A percentile compares a stretch with the other conserved stretches of the same genome.
Conservation (phyloP, 2,113 vertebrate genomes). For the Thalassoma bifasciatum region DNA sequence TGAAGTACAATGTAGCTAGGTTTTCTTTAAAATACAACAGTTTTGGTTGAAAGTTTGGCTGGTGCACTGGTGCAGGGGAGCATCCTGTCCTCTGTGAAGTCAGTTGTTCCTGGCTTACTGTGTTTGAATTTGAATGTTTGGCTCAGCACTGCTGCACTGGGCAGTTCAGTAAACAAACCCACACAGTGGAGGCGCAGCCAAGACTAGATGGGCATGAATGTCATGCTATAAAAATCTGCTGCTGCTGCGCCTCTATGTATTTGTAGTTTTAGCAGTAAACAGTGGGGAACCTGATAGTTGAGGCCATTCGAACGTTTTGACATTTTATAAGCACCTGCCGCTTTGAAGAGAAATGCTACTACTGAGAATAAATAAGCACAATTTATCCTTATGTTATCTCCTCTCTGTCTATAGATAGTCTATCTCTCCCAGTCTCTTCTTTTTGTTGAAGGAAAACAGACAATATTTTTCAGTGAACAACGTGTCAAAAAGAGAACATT, state of each 20-base stretch:
- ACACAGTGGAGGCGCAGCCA: conserved; percentile 29
- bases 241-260: conserved; percentile 36
- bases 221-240: conserved; percentile 23
- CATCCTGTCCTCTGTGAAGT: conserved; percentile 44
- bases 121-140: conserved; percentile 66
- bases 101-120: conserved; percentile 24
- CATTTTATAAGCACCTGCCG: not conserved
- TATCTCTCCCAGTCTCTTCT: not conserved
- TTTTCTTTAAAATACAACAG: conserved; percentile 17
- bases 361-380: not conserved
- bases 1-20: not conserved
- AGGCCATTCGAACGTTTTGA: not conserved
- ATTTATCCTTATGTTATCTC: not conserved
- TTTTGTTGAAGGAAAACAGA: too few species aligned
- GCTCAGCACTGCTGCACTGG: conserved; percentile 37
- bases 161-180: conserved; percentile 55
- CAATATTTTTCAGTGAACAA: too few species aligned
- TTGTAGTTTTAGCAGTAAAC: conserved; percentile 9
- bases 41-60: conserved; percentile 4
- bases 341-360: not conserved
- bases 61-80: conserved; percentile 1
- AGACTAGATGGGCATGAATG: conserved; percentile 46
- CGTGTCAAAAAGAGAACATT: too few species aligned
- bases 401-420: not conserved
- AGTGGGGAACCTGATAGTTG: conserved; percentile 3